phyloP scores from a whole-genome alignment of 92 coral and sea anemone genomes.

The Phymanthus crucifer region DNA sequence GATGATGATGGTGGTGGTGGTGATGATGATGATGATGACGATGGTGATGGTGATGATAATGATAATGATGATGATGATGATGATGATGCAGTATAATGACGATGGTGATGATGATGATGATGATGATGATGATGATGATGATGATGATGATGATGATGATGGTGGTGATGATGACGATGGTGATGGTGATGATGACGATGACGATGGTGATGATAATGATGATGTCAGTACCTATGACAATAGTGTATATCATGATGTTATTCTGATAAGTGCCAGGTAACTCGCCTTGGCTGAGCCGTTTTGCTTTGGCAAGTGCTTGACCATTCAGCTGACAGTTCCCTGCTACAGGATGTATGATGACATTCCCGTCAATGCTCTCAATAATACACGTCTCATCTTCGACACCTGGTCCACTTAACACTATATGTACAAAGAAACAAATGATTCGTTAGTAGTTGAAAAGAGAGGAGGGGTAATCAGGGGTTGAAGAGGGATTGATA shows the following conservation, averaged over 20 bases:
- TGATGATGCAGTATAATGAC: too few relatives aligned
- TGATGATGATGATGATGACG: neutral
- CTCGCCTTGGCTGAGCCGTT: constrained; percentile 85
- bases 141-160: constrained; percentile 12
- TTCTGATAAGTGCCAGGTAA: neutral
- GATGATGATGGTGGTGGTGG: neutral
- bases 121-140: neutral
- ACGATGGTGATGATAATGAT: constrained; percentile 14
- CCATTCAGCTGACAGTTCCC: constrained; percentile 85
- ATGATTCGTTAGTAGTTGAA: neutral
- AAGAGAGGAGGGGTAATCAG: neutral
- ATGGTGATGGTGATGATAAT: neutral
- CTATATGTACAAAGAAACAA: constrained; percentile 35
- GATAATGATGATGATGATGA: neutral
- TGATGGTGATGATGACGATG: neutral
- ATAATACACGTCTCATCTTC: constrained; percentile 91
- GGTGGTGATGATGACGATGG: neutral
- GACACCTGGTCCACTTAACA: constrained; percentile 90
- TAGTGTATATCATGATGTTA: neutral
- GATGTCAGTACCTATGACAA: neutral
- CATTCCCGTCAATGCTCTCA: constrained; percentile 93
- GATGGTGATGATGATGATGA: neutral
- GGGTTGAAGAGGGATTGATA: neutral
- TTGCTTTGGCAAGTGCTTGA: constrained; percentile 63
- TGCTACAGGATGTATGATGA: constrained; percentile 82